Evolutionary conservation across 2,888 invertebrate genomes (phyloP), one percentile per base, ranked within the genome.

Genomic region (Cheilosia vernalis): DNA sequence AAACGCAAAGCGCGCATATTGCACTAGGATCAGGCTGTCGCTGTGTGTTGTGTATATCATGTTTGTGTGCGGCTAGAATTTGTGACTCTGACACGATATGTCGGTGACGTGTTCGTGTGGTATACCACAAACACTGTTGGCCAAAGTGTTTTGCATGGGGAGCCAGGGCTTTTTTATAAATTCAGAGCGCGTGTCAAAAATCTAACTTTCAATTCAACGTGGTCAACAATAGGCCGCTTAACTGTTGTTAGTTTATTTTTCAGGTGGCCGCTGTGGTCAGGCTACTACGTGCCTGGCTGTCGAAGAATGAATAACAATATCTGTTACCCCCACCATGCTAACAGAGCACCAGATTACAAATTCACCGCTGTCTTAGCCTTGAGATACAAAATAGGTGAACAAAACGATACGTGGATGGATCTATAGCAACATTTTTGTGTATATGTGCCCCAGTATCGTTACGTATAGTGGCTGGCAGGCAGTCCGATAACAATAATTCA

Each of bases 101-200:
- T 49, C 27, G 19, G 37, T 60, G 44, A 4, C 13, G 58, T 42
- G 19, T 30, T 13, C 13, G 58, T 51, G 19, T 30, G 37, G 33
- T 37, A 37, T 37, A 37, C 55, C 19, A 58, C 33, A 10, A 21
- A 15, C 9, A 10, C 33, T 10, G 33, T 33, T 33, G 33, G 33
- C 10, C 33, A 10, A 76, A 76, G 24, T 56, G 40, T 19, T 61
- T 61, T 66, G 67, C 76, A 60, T 67, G 30, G 53, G 33, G 60
- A 66, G 56, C 44, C 42, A 17, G 33, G 73, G 44, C 63, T 67
- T 73, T 73, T 55, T 84, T 79, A 74, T 66, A 33, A 79, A 84
- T 84, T 84, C 84, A 84, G 64, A 76, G 74, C 70, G 84, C 79
- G 84, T 84, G 84, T 84, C 84, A 84, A 84, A 84, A 84, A 79